Percentiles rank a stretch among this genome's conserved stretches.
Conservation (phyloP, 2,888 invertebrate genomes). For the Mimas tiliae region DNA sequence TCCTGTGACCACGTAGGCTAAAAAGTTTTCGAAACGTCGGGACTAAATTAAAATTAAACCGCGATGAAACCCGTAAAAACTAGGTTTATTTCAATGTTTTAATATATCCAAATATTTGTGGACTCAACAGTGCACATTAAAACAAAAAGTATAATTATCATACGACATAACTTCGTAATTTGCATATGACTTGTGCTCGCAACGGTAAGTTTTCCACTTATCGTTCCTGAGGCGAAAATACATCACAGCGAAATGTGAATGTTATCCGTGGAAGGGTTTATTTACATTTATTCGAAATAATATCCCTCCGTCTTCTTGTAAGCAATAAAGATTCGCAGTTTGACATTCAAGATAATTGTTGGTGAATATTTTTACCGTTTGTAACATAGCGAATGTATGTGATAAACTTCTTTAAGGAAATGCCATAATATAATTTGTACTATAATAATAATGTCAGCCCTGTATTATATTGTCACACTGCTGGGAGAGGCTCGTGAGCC, state of each 20-base stretch:
- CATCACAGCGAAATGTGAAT: conserved; percentile 21
- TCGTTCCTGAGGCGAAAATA: conserved; percentile 21
- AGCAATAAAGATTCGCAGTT: conserved; percentile 16
- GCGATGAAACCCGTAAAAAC: too few species aligned
- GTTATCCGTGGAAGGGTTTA: conserved; percentile 7
- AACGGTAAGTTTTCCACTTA: conserved; percentile 21
- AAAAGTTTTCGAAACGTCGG: too few species aligned
- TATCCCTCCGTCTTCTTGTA: conserved; percentile 17
- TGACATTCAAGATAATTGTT: conserved; percentile 15
- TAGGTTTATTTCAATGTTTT: too few species aligned
- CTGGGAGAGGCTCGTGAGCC: too few species aligned
- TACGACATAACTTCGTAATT: conserved; percentile 17
- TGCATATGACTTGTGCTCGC: conserved; percentile 21
- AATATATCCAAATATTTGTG: neutral
- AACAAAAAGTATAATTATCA: conserved; percentile 22
- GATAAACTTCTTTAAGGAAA: neutral
- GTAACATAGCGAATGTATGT: neutral
- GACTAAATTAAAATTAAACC: too few species aligned
- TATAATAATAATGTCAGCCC: too few species aligned
- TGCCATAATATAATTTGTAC: too few species aligned
- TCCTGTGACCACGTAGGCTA: too few species aligned
- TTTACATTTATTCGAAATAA: conserved; percentile 24
- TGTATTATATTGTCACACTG: too few species aligned
- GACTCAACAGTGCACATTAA: neutral
- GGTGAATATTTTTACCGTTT: conserved; percentile 3